Percentiles rank a stretch among this genome's conserved stretches.
Evolutionary conservation across 53 echinoderm and acorn worm species (phyloP).

Genomic region (Crossaster papposus): DNA sequence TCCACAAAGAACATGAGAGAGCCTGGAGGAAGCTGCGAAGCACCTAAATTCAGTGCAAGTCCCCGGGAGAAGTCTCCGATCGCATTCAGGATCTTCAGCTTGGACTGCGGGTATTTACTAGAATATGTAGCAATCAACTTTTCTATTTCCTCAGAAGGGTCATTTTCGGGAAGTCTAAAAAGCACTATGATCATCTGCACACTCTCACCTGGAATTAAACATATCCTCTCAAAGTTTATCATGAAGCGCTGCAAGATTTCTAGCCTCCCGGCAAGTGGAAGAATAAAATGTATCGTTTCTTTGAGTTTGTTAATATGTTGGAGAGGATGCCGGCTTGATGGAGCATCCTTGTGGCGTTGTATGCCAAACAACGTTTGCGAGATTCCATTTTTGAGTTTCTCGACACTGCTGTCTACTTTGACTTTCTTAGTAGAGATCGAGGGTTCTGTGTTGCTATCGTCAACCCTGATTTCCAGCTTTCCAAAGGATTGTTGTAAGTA

Average conservation of each 20-base stretch:
- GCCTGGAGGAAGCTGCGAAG: slow-evolving; percentile 84
- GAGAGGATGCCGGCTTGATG: background rate
- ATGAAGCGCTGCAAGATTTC: slow-evolving; percentile 95
- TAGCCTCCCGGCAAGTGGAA: slow-evolving; percentile 88
- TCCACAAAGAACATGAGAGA: slow-evolving; percentile 97
- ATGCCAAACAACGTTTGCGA: slow-evolving; percentile 68
- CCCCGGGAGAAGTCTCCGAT: slow-evolving; percentile 90
- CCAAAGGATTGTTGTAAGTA: slow-evolving; percentile 95
- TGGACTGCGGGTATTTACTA: slow-evolving; percentile 71
- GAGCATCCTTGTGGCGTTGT: slow-evolving; percentile 41
- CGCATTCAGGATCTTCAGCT: slow-evolving; percentile 74
- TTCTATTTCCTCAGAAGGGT: slow-evolving; percentile 78
- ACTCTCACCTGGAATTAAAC: slow-evolving; percentile 76
- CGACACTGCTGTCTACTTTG: slow-evolving; percentile 63
- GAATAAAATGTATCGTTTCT: slow-evolving; percentile 89
- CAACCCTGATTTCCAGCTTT: slow-evolving; percentile 81
- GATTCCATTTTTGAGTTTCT: slow-evolving; percentile 58
- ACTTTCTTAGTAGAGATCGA: slow-evolving; percentile 25
- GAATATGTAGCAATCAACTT: slow-evolving; percentile 68
- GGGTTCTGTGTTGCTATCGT: slow-evolving; percentile 39
- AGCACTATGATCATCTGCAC: slow-evolving; percentile 83
- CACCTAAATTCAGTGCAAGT: slow-evolving; percentile 87
- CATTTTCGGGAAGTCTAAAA: slow-evolving; percentile 77
- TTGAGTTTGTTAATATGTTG: slow-evolving; percentile 26
- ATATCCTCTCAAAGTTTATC: slow-evolving; percentile 84